phyloP scores from a whole-genome alignment of 2,797 vertebrate species.

The Echeneis naucrates region DNA sequence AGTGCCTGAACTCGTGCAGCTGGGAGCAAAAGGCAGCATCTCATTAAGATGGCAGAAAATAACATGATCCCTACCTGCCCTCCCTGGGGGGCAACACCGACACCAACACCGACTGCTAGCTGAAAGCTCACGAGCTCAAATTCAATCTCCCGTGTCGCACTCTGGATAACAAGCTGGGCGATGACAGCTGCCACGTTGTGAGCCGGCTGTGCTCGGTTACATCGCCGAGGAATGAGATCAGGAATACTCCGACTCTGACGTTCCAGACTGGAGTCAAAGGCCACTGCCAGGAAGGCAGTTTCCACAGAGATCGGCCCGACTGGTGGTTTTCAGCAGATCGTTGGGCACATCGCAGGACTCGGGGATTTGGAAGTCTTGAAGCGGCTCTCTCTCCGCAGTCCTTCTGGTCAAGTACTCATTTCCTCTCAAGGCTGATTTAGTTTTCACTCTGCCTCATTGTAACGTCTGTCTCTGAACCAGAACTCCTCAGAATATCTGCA shows the following conservation, averaged over 20 bases:
- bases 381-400: not conserved
- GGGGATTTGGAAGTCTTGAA: not conserved
- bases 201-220: conserved; percentile 23
- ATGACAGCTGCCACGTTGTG: conserved; percentile 48
- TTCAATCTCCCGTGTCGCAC: conserved; percentile 59
- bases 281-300: not conserved
- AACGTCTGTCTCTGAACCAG: not conserved
- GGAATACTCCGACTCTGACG: conserved; percentile 11
- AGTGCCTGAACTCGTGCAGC: not conserved
- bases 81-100: not conserved
- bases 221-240: conserved; percentile 21
- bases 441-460: not conserved
- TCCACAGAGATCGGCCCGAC: not conserved
- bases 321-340: not conserved
- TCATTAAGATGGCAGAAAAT: conserved; percentile 42
- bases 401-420: not conserved
- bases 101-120: conserved; percentile 31
- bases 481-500: no score
- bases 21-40: conserved; percentile 31
- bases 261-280: conserved; percentile 11
- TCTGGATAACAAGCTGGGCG: conserved; percentile 63
- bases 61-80: conserved; percentile 29
- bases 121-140: conserved; percentile 63
- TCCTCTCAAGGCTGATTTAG: not conserved
- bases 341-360: not conserved